Evolutionary conservation across 2,888 invertebrate genomes (phyloP), one percentile per base, ranked within the genome.

Genomic region (Asteroscopus sphinx): DNA sequence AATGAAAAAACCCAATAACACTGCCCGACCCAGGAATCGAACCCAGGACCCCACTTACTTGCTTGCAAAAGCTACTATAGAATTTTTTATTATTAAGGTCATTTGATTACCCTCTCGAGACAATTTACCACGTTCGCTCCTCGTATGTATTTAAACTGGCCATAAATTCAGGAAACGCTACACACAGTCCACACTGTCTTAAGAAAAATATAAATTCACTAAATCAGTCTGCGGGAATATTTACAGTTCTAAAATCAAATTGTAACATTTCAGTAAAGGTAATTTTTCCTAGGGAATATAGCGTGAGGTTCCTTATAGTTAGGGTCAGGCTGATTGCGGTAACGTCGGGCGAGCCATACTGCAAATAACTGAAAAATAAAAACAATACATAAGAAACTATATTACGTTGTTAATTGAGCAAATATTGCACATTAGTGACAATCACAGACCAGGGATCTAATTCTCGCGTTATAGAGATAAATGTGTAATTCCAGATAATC

Each of bases 311-410:
- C 95, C 89, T 96, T 95, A 88, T 96, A 96, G 81, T 95, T 94
- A 58, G 97, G 97, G 92, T 97, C 96, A 56, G 96, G 95, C 88
- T 96, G 96, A 92, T 98, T 97, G 85, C 97, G 96, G 91, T 97
- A 98, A 77, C 96, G 96, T 86, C 96, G 96, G 68, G 97, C 96
- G 87, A 97, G 94, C 91, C 97, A 96, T 77, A 97, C 96, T 83
- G 98, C 98, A 87, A 97, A 95, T 84, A 98, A 95, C 98, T 98
- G 95, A 36, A 95, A 94, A 64, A 53, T 60, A 47, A 37, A 60
- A 36, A 13, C 9, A 28, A 15, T 21, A 21, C 6, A 6, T 21
- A 6, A 21, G 4, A 21, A 21, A 21, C 21, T n/a, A n/a, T n/a
- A n/a, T n/a, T n/a, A n/a, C n/a, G n/a, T n/a, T n/a, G n/a, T n/a